Percentiles rank a stretch among this genome's conserved stretches.
Conservation (phyloP, 2,888 invertebrate species). For the Drosophila subsilvestris region DNA sequence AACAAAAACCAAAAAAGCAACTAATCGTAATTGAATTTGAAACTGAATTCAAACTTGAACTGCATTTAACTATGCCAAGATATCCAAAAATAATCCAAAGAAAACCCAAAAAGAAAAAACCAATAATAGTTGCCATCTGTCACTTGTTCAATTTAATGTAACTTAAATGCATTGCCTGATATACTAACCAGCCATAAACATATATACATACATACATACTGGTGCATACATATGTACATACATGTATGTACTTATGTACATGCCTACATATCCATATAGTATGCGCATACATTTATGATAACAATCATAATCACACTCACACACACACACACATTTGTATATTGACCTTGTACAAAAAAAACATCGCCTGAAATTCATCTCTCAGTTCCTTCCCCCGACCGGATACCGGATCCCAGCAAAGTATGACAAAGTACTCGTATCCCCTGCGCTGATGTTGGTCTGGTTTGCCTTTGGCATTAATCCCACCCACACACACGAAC, state of each 20-base stretch:
- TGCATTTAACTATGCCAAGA: constrained; percentile 30
- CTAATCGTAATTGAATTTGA: constrained; percentile 45
- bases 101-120: constrained; percentile 25
- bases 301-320: constrained; percentile 12
- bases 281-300: neutral
- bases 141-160: constrained; percentile 69
- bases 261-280: constrained; percentile 16
- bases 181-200: constrained; percentile 37
- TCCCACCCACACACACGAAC: constrained; percentile 7
- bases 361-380: constrained; percentile 56
- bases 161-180: constrained; percentile 55
- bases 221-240: constrained; percentile 21
- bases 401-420: constrained; percentile 37
- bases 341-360: constrained; percentile 53
- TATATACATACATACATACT: constrained; percentile 32
- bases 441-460: neutral
- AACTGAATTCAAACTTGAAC: constrained; percentile 34
- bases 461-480: constrained; percentile 1
- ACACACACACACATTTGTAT: constrained; percentile 32
- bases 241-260: neutral
- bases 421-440: constrained; percentile 38
- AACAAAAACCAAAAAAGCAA: constrained; percentile 45
- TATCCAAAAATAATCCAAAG: constrained; percentile 18
- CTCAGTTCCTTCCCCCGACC: constrained; percentile 40
- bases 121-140: constrained; percentile 49